phyloP scores from a whole-genome alignment of 1,140 invertebrate species.

The Galendromus occidentalis region DNA sequence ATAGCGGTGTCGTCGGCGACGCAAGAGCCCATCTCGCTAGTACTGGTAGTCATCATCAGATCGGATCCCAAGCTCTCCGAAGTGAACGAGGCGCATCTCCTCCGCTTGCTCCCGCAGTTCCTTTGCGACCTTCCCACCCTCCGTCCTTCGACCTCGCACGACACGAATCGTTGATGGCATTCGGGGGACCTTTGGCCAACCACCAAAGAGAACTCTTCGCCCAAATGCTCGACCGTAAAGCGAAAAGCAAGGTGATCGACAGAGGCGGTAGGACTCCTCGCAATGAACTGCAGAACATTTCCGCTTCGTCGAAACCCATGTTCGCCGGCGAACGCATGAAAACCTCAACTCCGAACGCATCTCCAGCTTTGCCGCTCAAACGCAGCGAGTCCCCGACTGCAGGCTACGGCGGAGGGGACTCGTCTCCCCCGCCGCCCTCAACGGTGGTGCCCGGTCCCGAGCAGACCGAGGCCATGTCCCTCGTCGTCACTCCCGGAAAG shows the following conservation, averaged over 20 bases:
- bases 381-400: slow-evolving; percentile 14
- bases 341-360: slow-evolving; percentile 6
- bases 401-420: slow-evolving; percentile 20
- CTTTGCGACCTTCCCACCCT: slow-evolving; percentile 35
- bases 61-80: slow-evolving; percentile 28
- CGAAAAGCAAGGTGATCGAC: slow-evolving; percentile 10
- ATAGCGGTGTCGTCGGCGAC: neutral
- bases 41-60: slow-evolving; percentile 53
- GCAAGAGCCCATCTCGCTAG: slow-evolving; percentile 36
- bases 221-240: slow-evolving; percentile 8
- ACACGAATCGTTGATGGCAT: slow-evolving; percentile 25
- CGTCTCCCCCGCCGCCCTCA: slow-evolving; percentile 16
- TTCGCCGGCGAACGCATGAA: neutral
- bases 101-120: slow-evolving; percentile 35
- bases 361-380: neutral
- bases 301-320: slow-evolving; percentile 5
- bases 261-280: slow-evolving; percentile 10
- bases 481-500: slow-evolving; percentile 69
- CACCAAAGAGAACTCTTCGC: slow-evolving; percentile 13
- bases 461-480: slow-evolving; percentile 73
- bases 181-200: slow-evolving; percentile 17
- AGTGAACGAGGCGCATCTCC: slow-evolving; percentile 13
- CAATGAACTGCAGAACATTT: slow-evolving; percentile 9
- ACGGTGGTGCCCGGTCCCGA: slow-evolving; percentile 37
- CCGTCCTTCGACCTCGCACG: slow-evolving; percentile 19